Evolutionary conservation across 2,888 invertebrate genomes (phyloP), one percentile per base, ranked within the genome.

Genomic region (Caenorhabditis panamensis): DNA sequence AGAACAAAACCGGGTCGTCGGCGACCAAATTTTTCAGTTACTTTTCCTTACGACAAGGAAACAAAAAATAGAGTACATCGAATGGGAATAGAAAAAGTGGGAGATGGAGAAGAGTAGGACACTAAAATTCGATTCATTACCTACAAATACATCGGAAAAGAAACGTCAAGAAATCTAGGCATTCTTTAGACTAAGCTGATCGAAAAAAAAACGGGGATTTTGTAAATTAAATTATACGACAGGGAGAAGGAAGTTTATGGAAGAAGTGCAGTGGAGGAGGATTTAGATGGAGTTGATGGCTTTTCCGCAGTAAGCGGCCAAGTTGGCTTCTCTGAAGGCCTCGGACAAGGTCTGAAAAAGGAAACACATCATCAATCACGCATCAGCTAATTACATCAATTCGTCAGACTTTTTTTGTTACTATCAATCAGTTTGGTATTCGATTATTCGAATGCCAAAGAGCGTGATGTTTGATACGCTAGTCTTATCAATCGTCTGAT

Each of bases 281-380:
- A 54, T 59, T 87, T 86, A 91, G 71, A 89, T 78, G 84, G 96
- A 98, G 93, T 99, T 99, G 92, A 99, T 97, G 41, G 99, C 94
- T 93, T 98, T 98, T 90, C 99, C 99, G 91, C 94, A 95, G 92
- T 95, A 96, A 28, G 99, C 97, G 16, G 96, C 95, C 86, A 98
- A 91, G 91, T 97, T 96, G 37, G 99, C 99, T 93, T 99, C 99
- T 91, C 97, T 94, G 75, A 99, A 93, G 1, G 99, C 99, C 93
- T 99, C 99, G 5, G 98, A 93, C 89, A 97, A 96, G 59, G 99
- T 99, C 96, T 96, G 93, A 83, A 87, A 86, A 53, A 56, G 59
- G 37, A 31, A 47, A 37, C 41, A 41, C 41, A 24, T 37, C 13
- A 56, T 26, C 58, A 56, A 37, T 66, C 49, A 53, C 24, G 22